These are phyloP conservation scores for Promerops cafer DNA, from an alignment of 2,113 vertebrate species.

Conservation along the genomic window DNA sequence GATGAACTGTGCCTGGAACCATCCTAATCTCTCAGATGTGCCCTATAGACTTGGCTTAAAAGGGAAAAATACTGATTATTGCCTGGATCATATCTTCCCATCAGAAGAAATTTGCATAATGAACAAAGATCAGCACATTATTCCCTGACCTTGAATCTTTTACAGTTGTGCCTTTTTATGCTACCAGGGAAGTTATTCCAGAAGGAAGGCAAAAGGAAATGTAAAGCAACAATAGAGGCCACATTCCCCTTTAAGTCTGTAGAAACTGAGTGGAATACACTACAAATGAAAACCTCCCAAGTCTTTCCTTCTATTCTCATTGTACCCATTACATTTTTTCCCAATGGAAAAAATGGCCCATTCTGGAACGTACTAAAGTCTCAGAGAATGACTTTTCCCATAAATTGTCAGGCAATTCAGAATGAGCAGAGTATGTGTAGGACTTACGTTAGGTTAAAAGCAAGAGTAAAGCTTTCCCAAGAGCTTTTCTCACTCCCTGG, in stretches of 20 bases:
- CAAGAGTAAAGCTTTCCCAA: background rate
- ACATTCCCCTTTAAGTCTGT: background rate
- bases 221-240: background rate
- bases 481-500: background rate
- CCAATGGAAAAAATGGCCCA: background rate
- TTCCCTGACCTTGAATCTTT: slow-evolving; percentile 26
- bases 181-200: background rate
- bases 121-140: background rate
- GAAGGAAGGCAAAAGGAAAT: background rate
- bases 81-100: background rate
- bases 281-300: background rate
- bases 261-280: background rate
- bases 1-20: background rate
- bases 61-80: background rate
- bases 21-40: background rate
- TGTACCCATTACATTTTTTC: background rate
- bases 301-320: background rate
- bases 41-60: background rate
- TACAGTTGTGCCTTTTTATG: background rate
- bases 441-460: background rate
- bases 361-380: background rate
- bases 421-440: background rate
- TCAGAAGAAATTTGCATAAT: slow-evolving; percentile 42
- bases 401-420: background rate
- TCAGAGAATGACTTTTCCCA: background rate